These are phyloP conservation scores for Erythrocercus mccallii DNA, from an alignment of 2,113 vertebrate genomes.

Conservation along the genomic window DNA sequence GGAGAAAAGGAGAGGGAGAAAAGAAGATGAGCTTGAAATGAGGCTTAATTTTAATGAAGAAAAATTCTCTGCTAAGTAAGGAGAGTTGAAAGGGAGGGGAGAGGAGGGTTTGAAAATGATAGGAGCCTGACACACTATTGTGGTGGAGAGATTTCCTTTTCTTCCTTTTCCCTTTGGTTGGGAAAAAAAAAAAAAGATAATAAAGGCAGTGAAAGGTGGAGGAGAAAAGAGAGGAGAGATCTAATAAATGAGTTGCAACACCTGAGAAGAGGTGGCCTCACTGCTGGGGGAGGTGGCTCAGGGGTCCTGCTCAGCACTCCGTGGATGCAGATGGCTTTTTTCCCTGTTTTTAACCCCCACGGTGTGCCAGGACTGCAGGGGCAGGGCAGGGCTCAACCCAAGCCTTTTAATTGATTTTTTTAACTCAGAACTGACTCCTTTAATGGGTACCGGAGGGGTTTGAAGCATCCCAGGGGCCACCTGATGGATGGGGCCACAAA, in stretches of 20 bases:
- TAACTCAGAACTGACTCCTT: background rate
- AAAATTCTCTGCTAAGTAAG: constrained; percentile 68
- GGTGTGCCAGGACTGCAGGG: background rate
- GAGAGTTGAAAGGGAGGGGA: constrained; percentile 67
- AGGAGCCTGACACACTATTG: constrained; percentile 44
- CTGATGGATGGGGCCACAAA: background rate
- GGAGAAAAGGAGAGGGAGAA: constrained; percentile 62
- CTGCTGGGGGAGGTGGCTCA: background rate
- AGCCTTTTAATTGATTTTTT: background rate
- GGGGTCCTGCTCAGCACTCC: background rate
- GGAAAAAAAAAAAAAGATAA: background rate
- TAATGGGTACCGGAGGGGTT: background rate
- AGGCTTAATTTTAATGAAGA: constrained; percentile 77
- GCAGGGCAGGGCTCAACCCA: background rate
- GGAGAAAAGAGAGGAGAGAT: background rate
- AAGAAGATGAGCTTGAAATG: constrained; percentile 70
- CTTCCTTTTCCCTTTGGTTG: constrained; percentile 31
- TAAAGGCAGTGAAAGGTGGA: background rate
- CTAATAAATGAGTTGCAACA: constrained; percentile 7
- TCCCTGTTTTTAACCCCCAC: fast-evolving
- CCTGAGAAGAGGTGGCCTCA: background rate
- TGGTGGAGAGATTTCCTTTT: constrained; percentile 46
- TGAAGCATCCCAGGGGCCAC: background rate
- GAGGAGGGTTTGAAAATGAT: constrained; percentile 41
- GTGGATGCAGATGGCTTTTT: background rate